These are phyloP conservation scores for Nezara viridula DNA, from an alignment of 2,888 invertebrate genomes.

Conservation along the genomic window DNA sequence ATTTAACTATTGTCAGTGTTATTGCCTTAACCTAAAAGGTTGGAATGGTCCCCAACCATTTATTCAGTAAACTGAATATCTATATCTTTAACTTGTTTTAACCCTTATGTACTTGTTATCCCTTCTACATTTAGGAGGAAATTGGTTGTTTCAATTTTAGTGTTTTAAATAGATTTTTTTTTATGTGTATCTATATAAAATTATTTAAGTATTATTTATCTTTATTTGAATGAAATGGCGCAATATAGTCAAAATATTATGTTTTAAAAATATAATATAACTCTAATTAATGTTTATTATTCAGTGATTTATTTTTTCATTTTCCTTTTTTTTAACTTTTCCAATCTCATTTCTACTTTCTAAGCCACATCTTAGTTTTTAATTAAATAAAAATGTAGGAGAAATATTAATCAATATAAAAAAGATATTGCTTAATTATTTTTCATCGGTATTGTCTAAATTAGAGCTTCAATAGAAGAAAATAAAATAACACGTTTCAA, in stretches of 20 bases:
- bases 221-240: constrained; percentile 52
- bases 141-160: constrained; percentile 58
- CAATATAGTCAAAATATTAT: constrained; percentile 56
- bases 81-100: constrained; percentile 47
- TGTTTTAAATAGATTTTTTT: constrained; percentile 53
- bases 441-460: neutral
- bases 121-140: constrained; percentile 47
- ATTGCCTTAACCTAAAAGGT: constrained; percentile 51
- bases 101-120: constrained; percentile 55
- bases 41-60: constrained; percentile 47
- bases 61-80: constrained; percentile 29
- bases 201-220: constrained; percentile 54
- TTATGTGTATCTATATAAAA: constrained; percentile 37
- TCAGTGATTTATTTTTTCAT: constrained; percentile 26
- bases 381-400: neutral
- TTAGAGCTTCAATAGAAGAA: neutral
- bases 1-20: constrained; percentile 52
- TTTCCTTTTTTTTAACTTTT: neutral
- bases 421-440: neutral
- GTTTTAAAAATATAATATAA: constrained; percentile 52
- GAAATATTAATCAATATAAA: neutral
- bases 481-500: neutral
- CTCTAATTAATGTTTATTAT: constrained; percentile 51
- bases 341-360: neutral
- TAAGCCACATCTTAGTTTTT: neutral